Percentiles rank a stretch among this genome's conserved stretches.
Evolutionary conservation across 2,888 invertebrate species (phyloP).

Genomic region (Anarsia innoxiella): DNA sequence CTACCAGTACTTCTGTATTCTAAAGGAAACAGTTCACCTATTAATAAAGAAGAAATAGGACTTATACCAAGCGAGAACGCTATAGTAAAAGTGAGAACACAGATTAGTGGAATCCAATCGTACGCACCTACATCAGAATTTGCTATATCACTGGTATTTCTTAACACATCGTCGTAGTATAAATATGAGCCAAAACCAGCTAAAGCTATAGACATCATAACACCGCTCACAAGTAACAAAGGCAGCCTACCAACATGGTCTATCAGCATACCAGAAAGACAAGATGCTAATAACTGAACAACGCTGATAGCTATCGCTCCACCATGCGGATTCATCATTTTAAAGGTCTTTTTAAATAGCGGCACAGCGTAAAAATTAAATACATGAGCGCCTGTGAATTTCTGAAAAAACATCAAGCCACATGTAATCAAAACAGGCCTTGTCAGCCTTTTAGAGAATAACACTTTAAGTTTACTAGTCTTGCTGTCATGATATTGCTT

Average conservation of each 20-base stretch:
- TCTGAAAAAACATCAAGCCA: conserved; percentile 91
- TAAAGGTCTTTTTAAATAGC: conserved; percentile 89
- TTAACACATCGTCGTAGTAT: conserved; percentile 82
- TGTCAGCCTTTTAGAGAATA: conserved; percentile 60
- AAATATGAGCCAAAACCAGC: conserved; percentile 89
- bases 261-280: conserved; percentile 87
- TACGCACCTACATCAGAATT: conserved; percentile 70
- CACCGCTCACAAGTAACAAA: conserved; percentile 86
- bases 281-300: conserved; percentile 87
- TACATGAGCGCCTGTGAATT: conserved; percentile 87
- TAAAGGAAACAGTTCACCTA: conserved; percentile 82
- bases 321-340: conserved; percentile 85
- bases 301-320: conserved; percentile 89
- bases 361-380: conserved; percentile 90
- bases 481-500: conserved; percentile 50
- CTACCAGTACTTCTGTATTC: conserved; percentile 82
- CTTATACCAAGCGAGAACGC: conserved; percentile 88
- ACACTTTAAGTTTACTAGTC: conserved; percentile 46
- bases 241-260: conserved; percentile 90
- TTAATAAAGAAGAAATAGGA: conserved; percentile 82
- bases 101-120: conserved; percentile 89
- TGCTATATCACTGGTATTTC: conserved; percentile 42
- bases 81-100: conserved; percentile 87
- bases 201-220: conserved; percentile 88
- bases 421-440: conserved; percentile 88